Evolutionary conservation across 2,888 invertebrate species (phyloP), one percentile per base, ranked within the genome.

Genomic region (Cantharis rustica): DNA sequence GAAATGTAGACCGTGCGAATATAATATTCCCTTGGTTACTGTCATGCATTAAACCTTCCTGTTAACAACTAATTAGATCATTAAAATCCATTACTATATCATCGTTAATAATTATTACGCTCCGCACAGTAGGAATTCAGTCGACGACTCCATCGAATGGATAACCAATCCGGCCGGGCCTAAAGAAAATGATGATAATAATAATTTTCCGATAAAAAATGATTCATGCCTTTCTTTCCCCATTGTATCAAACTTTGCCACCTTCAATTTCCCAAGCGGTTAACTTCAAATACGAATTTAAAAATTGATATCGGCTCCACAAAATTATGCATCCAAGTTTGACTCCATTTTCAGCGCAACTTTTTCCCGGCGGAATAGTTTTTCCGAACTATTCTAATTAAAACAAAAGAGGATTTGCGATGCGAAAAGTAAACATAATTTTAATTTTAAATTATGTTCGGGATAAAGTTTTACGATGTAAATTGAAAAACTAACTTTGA

Each of bases 1-100:
- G 72, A 75, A 75, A 75, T 75, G 72, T 75, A 31, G 72, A 75
- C 75, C 72, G 75, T 72, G 72, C 75, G 75, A 72, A 75, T 69
- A 69, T 69, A 72, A 72, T 72, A 68, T 69, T 72, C 71, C 71
- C 71, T 68, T 27, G 71, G 64, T 47, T 71, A 17, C 71, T 68
- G 31, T 64, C 64, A 64, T 20, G 26, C 75, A 75, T 75, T 72
- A 69, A 71, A 72, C 75, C 75, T 75, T 75, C 75, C 75, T 75
- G 75, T 72, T 75, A 75, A 75, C 75, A 72, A 72, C 71, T 75
- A 75, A 75, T 75, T 75, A 75, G 62, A 26, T 71, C 69, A 75
- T 75, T 75, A 75, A 66, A 71, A 63, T 47, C 69, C 64, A 75
- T 75, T 72, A 72, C 63, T 23, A 16, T 64, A 75, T 74, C 66